Evolutionary conservation across 92 coral and sea anemone genomes (phyloP).

Genomic region (Micromussa lordhowensis): DNA sequence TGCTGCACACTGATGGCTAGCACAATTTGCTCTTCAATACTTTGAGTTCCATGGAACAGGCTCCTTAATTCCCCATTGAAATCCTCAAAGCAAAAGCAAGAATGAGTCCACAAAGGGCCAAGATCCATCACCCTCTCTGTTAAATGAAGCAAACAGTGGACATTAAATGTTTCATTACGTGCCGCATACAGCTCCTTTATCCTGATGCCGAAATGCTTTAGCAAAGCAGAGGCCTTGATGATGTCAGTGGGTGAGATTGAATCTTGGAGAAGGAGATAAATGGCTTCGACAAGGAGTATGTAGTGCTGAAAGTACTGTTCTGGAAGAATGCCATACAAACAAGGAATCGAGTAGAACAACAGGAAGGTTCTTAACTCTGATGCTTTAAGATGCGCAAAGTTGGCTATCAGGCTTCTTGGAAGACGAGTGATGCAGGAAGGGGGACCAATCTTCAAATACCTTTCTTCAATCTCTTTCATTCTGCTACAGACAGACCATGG

Average conservation of each 20-base stretch:
- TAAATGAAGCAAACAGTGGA: too few relatives aligned
- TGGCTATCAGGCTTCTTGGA: constrained; percentile 65
- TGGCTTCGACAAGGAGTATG: constrained; percentile 56
- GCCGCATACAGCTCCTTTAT: constrained; percentile 63
- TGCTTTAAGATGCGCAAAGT: constrained; percentile 73
- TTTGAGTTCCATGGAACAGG: too few relatives aligned
- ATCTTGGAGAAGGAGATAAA: constrained; percentile 68
- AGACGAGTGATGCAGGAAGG: constrained; percentile 68
- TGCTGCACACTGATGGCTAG: constrained; percentile 55
- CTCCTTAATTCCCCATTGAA: too few relatives aligned
- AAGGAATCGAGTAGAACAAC: constrained; percentile 70
- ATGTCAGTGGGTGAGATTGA: constrained; percentile 56
- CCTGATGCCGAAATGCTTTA: constrained; percentile 68
- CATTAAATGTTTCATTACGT: too few relatives aligned
- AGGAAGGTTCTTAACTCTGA: constrained; percentile 73
- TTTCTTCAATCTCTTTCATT: constrained; percentile 32
- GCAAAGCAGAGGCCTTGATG: constrained; percentile 51
- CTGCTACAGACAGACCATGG: constrained; percentile 1
- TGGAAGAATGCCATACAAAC: constrained; percentile 66
- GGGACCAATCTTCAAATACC: constrained; percentile 45
- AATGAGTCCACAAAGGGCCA: constrained; percentile 77
- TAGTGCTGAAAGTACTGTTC: too few relatives aligned
- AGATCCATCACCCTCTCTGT: constrained; percentile 60
- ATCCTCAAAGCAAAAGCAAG: too few relatives aligned
- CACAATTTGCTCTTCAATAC: constrained; percentile 62